Base-by-base conservation (phyloP, 2,113 vertebrate species). In the Bos javanicus region DNA sequence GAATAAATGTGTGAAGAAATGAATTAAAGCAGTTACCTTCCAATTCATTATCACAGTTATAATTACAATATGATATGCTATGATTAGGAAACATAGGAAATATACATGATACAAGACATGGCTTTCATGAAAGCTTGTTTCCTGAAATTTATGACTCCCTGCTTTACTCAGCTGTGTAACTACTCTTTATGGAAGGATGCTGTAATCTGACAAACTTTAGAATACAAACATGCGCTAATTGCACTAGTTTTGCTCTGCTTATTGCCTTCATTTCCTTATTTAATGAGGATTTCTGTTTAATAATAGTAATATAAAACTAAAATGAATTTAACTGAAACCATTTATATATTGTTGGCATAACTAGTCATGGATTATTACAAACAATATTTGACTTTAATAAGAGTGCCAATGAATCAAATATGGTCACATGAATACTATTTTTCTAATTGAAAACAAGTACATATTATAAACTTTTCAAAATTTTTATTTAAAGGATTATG, bases 141-240 rank as follows among this genome's bases (percentile, higher is more conserved):
- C 23, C 88, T 95, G 6, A 60, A 96, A 97, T 93, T 93, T 94
- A 94, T 90, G 78, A 85, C n/a, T 33, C 8, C 23, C 90, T 91
- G 11, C 28, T 88, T 96, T 91, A 30, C 8, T 28, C 6, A 96
- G 60, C n/a, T 97, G 8, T 80, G n/a, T 80, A 84, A 52, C 30
- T 94, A 67, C 1, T 30, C 26, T 60, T 90, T 97, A 94, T 13
- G 33, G 19, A 83, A 89, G 7, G 48, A 88, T 83, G 30, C 17
- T 83, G 6, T 95, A 92, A 95, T 95, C 48, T 93, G 85, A 48
- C 25, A 90, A 97, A 90, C 10, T 90, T 94, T 67, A 67, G 39
- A 86, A 80, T 8, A 36, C 64, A 64, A 86, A 85, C 59, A 56
- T 94, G 33, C 60, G 76, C 36, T 96, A 89, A 96, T 59, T 78